phyloP scores from a whole-genome alignment of 2,888 invertebrate genomes.

The Drosophila nr. perissopoda region DNA sequence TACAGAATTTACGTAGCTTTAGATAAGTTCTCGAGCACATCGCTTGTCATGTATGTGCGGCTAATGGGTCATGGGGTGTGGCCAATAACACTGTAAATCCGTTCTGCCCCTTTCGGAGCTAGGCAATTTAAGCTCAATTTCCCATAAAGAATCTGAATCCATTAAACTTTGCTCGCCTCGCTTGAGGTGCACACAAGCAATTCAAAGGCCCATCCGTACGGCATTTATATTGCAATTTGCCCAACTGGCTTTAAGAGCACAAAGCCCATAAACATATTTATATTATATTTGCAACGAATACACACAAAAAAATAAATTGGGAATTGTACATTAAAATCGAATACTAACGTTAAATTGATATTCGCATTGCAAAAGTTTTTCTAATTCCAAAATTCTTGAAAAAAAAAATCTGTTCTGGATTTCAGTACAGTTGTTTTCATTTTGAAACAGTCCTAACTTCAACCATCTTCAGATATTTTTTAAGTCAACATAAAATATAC shows the following conservation, averaged over 20 bases:
- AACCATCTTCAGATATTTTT: neutral
- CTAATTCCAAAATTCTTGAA: neutral
- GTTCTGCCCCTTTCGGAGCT: slow-evolving; percentile 13
- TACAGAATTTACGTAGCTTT: slow-evolving; percentile 15
- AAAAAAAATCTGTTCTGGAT: neutral
- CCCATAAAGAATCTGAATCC: slow-evolving; percentile 59
- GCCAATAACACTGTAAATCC: slow-evolving; percentile 17
- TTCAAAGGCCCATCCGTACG: slow-evolving; percentile 33
- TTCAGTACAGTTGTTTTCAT: neutral
- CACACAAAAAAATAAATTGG: neutral
- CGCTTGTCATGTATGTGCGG: slow-evolving; percentile 15
- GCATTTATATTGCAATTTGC: slow-evolving; percentile 51
- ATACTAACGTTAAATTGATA: too few relatives aligned
- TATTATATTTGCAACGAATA: neutral
- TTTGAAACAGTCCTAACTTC: neutral
- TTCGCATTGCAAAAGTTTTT: neutral
- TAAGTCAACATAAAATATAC: neutral
- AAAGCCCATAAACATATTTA: slow-evolving; percentile 12
- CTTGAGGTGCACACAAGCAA: slow-evolving; percentile 30
- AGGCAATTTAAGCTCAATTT: slow-evolving; percentile 68
- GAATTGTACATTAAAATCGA: neutral
- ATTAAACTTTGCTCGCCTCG: slow-evolving; percentile 56
- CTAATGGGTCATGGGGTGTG: neutral
- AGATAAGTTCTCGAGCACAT: slow-evolving; percentile 28
- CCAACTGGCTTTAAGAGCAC: slow-evolving; percentile 29